A percentile compares a stretch with the other conserved stretches of the same genome.
Conservation (phyloP, 2,113 vertebrate genomes). For the Phasianus colchicus region DNA sequence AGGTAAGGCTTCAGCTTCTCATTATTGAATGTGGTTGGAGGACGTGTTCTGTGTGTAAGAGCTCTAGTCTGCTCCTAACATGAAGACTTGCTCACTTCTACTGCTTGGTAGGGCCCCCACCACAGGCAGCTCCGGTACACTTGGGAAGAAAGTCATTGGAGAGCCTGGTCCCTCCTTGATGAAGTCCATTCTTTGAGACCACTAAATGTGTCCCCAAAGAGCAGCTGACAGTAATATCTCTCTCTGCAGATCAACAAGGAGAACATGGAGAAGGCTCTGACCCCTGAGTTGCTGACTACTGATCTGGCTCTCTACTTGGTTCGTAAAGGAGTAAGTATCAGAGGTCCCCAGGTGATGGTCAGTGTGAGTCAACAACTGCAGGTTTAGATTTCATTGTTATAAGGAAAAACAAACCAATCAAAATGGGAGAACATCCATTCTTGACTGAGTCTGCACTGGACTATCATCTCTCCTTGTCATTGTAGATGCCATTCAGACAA, state of each 20-base stretch:
- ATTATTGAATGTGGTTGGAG: rapidly evolving
- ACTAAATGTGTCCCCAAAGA: rapidly evolving
- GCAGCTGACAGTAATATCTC: background rate
- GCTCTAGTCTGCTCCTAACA: rapidly evolving
- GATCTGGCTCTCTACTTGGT: conserved; percentile 97
- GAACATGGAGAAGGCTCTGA: conserved; percentile 91
- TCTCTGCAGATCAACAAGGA: conserved; percentile 85
- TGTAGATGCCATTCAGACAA: conserved; percentile 93
- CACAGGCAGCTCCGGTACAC: background rate
- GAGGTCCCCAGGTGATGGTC: background rate
- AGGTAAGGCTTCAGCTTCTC: conserved; percentile 75
- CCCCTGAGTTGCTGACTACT: conserved; percentile 90
- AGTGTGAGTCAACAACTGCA: background rate
- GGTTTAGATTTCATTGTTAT: background rate
- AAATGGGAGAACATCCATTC: background rate
- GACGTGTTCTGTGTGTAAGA: rapidly evolving
- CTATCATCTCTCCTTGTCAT: background rate
- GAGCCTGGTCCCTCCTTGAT: background rate
- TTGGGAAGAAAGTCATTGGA: background rate
- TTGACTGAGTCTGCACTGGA: background rate
- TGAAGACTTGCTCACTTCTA: rapidly evolving
- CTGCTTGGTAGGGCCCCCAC: rapidly evolving
- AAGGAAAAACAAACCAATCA: background rate
- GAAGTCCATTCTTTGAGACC: background rate
- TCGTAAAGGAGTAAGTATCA: conserved; percentile 86